These are phyloP conservation scores for Oscheius sp. DNA, from an alignment of 2,888 invertebrate genomes.

Conservation along the genomic window DNA sequence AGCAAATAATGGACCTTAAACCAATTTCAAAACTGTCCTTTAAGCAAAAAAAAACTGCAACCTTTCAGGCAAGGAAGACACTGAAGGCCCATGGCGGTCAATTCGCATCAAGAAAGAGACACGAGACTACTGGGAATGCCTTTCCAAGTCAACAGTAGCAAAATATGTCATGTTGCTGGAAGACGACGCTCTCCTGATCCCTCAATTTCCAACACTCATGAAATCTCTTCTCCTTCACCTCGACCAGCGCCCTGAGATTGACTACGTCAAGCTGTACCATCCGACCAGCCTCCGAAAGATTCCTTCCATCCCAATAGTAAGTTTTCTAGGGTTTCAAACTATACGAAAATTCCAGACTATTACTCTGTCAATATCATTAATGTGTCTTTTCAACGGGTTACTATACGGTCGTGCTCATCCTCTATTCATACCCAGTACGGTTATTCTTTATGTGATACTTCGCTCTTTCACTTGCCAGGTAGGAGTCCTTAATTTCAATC, in stretches of 20 bases:
- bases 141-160: constrained; percentile 27
- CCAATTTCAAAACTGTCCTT: too few relatives aligned
- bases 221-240: constrained; percentile 45
- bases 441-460: constrained; percentile 36
- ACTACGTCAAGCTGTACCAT: constrained; percentile 62
- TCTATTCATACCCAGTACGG: constrained; percentile 28
- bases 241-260: constrained; percentile 38
- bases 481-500: background rate
- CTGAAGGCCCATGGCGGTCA: constrained; percentile 12
- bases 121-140: constrained; percentile 57
- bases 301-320: constrained; percentile 48
- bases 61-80: background rate
- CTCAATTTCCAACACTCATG: constrained; percentile 41
- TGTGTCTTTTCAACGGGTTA: constrained; percentile 30
- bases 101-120: constrained; percentile 47
- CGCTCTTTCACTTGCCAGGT: constrained; percentile 35
- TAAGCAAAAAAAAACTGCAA: background rate
- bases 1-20: background rate
- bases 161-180: constrained; percentile 55
- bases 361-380: constrained; percentile 29
- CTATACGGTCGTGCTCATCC: constrained; percentile 27
- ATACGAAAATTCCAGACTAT: constrained; percentile 39
- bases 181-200: constrained; percentile 55
- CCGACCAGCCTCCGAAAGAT: constrained; percentile 54
- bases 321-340: background rate